Evolutionary conservation across 2,888 invertebrate genomes (phyloP), one percentile per base, ranked within the genome.

Genomic region (Itoplectis maculator): DNA sequence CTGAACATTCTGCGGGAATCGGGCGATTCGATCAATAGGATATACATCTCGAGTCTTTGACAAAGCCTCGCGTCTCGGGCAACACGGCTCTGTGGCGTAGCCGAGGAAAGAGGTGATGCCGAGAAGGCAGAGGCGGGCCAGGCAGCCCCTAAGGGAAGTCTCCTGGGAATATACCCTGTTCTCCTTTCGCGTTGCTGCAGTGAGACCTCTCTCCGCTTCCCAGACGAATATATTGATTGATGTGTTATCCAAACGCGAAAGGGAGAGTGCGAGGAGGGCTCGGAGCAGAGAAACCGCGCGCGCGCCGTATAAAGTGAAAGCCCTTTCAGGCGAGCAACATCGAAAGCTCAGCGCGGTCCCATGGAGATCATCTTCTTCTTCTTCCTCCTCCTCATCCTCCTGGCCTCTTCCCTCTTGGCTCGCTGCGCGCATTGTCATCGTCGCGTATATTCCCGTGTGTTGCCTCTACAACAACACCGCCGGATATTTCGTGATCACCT

Each of bases 151-250:
- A 29, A n/a, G 29, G 18, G 2, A 42, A 45, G 69, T 69, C 69
- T 40, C 69, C 54, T 20, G 69, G 23, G 70, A 70, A 70, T 70
- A 54, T 56, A 9, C 15, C 23, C 56, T 11, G 56, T 23, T 61
- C 59, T 29, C 45, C 29, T 47, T 47, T 45, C 11, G 29, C 47
- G 35, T 49, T 6, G 51, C 15, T 37, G 23, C 51, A 40, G 40
- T 20, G 29, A 63, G 40, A 42, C 9, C 45, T 75, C 20, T 20
- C 40, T 15, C 40, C 59, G 69, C 69, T 42, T 76, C 69, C 65
- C 78, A 83, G 83, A 84, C 84, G 77, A 79, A 83, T 83, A 81
- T 83, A 79, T 81, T 81, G 84, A 84, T 83, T 81, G 79, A 84
- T 83, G 79, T 77, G 63, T 82, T 81, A 65, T 80, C 51, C 29